Evolutionary conservation across 1,140 invertebrate genomes (phyloP).

Genomic region (Tribolium madens): DNA sequence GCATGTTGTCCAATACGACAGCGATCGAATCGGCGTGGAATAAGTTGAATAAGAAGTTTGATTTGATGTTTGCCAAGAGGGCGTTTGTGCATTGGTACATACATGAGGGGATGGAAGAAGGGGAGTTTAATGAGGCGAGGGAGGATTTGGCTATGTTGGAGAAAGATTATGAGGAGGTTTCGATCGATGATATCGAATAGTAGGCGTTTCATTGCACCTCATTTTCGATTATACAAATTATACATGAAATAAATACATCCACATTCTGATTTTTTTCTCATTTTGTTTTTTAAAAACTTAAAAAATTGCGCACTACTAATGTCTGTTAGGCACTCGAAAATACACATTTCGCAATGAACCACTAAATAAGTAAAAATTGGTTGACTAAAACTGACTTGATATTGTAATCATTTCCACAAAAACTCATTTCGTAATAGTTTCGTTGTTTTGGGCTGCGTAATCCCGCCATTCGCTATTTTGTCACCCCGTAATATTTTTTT

Average conservation of each 20-base stretch:
- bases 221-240: neutral
- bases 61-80: constrained; percentile 83
- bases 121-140: constrained; percentile 86
- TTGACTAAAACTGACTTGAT: too few relatives aligned
- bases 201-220: neutral
- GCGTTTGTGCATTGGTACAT: constrained; percentile 85
- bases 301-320: too few relatives aligned
- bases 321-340: too few relatives aligned
- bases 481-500: too few relatives aligned
- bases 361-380: too few relatives aligned
- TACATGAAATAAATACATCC: neutral
- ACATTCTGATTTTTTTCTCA: too few relatives aligned
- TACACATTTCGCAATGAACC: too few relatives aligned
- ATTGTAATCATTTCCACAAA: too few relatives aligned
- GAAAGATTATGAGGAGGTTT: constrained; percentile 79
- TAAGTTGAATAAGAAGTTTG: constrained; percentile 84
- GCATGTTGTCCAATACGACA: constrained; percentile 77
- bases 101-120: constrained; percentile 83
- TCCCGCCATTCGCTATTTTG: too few relatives aligned
- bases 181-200: constrained; percentile 8
- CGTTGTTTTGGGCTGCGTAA: too few relatives aligned
- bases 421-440: too few relatives aligned
- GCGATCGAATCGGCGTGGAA: constrained; percentile 78
- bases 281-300: too few relatives aligned
- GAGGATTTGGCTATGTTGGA: constrained; percentile 87